Conservation (phyloP, 2,888 invertebrate species). For the Enchytraeus crypticus region DNA sequence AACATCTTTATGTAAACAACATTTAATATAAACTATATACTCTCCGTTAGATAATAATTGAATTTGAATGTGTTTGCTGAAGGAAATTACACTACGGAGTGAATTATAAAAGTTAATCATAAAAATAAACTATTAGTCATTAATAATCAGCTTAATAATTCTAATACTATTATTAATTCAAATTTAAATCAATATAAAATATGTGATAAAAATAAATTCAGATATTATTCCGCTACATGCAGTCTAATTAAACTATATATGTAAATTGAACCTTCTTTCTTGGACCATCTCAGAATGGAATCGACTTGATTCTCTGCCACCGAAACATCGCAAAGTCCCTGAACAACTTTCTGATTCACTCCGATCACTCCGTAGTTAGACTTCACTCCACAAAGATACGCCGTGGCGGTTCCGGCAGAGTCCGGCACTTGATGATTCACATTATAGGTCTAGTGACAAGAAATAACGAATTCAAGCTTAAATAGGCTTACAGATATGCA, state of each 20-base stretch:
- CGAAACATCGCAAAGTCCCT: conserved; percentile 13
- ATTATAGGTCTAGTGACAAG: conserved; percentile 25
- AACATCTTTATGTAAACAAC: no score
- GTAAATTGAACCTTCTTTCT: conserved; percentile 11
- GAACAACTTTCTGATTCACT: conserved; percentile 17
- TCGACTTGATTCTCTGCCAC: conserved; percentile 16
- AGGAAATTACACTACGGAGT: no score
- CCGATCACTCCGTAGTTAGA: conserved; percentile 22
- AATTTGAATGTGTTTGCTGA: no score
- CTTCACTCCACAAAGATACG: conserved; percentile 26
- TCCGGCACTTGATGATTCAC: conserved; percentile 24
- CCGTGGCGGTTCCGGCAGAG: conserved; percentile 28
- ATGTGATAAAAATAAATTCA: neutral
- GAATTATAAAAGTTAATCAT: neutral
- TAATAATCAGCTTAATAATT: no score
- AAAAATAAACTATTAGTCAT: no score
- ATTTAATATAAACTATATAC: no score
- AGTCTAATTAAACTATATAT: neutral
- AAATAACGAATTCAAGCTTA: neutral
- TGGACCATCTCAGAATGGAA: conserved; percentile 19
- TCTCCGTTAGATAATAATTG: no score
- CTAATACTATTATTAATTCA: no score
- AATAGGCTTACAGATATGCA: neutral
- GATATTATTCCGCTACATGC: neutral
- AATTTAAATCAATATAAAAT: no score